phyloP scores from a whole-genome alignment of 2,797 vertebrate species.

The Crypturellus tataupa region DNA sequence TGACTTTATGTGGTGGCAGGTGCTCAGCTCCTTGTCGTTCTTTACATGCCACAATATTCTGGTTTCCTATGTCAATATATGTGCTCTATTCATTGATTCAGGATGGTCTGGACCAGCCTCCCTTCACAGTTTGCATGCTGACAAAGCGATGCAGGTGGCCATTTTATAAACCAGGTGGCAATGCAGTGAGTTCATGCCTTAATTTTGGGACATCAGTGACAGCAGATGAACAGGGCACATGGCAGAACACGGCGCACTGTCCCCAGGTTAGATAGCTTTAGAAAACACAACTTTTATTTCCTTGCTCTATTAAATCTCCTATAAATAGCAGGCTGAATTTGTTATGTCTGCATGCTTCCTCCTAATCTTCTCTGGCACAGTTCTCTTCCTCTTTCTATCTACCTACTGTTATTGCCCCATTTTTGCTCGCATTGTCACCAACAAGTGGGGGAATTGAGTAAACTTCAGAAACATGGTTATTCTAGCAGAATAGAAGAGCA shows the following conservation, averaged over 20 bases:
- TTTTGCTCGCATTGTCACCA: slow-evolving; percentile 5
- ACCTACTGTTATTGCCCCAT: not conserved
- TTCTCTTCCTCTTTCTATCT: slow-evolving; percentile 24
- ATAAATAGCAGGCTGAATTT: slow-evolving; percentile 36
- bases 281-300: slow-evolving; percentile 4
- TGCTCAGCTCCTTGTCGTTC: not conserved
- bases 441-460: slow-evolving; percentile 45
- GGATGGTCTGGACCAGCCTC: not conserved
- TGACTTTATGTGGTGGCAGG: not conserved
- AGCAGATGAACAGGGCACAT: not conserved
- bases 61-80: not conserved
- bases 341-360: not conserved
- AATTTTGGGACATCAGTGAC: not conserved
- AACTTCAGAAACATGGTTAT: slow-evolving; percentile 33
- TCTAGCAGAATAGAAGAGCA: slow-evolving; percentile 50
- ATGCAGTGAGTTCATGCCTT: not conserved
- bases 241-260: not conserved
- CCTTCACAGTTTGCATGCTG: not conserved
- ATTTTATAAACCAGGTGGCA: not conserved
- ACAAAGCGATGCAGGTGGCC: not conserved
- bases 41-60: not conserved
- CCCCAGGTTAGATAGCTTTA: not conserved
- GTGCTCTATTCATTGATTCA: not conserved
- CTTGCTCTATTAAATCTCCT: slow-evolving; percentile 45
- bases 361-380: slow-evolving; percentile 40